Evolutionary conservation across 2,888 invertebrate species (phyloP).

Genomic region (Rhamphomyia laevipes): DNA sequence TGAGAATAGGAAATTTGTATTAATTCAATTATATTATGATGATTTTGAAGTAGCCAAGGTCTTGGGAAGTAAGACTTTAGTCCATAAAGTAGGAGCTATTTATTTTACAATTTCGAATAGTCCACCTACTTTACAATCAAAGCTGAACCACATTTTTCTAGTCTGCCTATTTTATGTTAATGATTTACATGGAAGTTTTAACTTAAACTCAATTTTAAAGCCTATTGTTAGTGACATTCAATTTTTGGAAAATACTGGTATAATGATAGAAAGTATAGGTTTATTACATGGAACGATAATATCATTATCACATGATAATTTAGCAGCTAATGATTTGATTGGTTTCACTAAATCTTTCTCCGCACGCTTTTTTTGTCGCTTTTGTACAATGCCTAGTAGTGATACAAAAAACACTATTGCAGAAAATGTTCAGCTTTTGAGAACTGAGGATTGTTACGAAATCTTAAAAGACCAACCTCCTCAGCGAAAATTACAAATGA

Average conservation of each 20-base stretch:
- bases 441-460: too few species aligned
- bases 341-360: conserved; percentile 1
- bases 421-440: too few species aligned
- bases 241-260: background rate
- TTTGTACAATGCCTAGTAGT: background rate
- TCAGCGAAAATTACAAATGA: too few species aligned
- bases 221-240: background rate
- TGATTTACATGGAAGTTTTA: background rate
- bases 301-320: background rate
- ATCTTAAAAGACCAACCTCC: too few species aligned
- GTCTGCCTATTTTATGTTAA: conserved; percentile 1
- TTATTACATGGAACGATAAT: background rate
- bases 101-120: background rate
- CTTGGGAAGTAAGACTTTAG: background rate
- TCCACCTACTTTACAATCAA: background rate
- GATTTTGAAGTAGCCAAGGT: too few species aligned
- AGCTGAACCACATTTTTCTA: background rate
- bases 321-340: background rate
- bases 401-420: too few species aligned
- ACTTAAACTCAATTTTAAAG: background rate
- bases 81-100: background rate
- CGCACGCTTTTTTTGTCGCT: background rate
- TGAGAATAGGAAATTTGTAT: too few species aligned
- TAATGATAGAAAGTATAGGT: background rate
- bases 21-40: too few species aligned